Conservation (phyloP, 2,113 vertebrate genomes). For the Spilogale gracilis region DNA sequence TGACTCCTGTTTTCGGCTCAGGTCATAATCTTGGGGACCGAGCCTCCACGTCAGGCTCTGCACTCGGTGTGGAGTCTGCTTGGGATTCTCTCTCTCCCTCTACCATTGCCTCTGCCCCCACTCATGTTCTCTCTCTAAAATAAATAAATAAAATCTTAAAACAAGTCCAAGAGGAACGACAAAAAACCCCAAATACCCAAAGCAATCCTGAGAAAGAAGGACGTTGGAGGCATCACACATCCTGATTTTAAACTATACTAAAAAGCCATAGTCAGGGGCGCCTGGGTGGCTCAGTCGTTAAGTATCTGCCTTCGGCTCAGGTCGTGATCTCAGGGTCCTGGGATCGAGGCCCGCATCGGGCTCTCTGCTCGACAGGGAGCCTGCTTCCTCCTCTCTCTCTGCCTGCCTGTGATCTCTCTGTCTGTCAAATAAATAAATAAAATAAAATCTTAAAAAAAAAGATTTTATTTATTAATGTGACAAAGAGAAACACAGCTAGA, state of each 20-base stretch:
- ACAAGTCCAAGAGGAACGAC: neutral
- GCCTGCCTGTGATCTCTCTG: too few relatives aligned
- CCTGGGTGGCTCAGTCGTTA: too few relatives aligned
- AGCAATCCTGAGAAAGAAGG: neutral
- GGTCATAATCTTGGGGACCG: neutral
- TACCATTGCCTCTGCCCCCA: neutral
- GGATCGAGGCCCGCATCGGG: too few relatives aligned
- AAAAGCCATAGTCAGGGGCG: neutral
- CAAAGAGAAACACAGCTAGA: too few relatives aligned
- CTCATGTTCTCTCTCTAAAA: neutral
- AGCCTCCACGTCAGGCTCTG: neutral
- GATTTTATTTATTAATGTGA: too few relatives aligned
- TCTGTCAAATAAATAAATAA: too few relatives aligned
- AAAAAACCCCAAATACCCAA: neutral
- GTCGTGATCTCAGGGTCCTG: too few relatives aligned
- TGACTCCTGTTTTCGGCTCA: neutral
- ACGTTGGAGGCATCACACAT: neutral
- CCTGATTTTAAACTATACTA: neutral
- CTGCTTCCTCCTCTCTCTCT: too few relatives aligned
- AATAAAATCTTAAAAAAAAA: too few relatives aligned
- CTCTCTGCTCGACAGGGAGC: neutral
- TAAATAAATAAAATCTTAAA: neutral
- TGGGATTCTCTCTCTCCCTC: neutral
- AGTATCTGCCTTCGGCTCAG: too few relatives aligned
- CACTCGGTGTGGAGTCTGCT: neutral